phyloP scores from a whole-genome alignment of 1,140 invertebrate species.

The Sitodiplosis mosellana region DNA sequence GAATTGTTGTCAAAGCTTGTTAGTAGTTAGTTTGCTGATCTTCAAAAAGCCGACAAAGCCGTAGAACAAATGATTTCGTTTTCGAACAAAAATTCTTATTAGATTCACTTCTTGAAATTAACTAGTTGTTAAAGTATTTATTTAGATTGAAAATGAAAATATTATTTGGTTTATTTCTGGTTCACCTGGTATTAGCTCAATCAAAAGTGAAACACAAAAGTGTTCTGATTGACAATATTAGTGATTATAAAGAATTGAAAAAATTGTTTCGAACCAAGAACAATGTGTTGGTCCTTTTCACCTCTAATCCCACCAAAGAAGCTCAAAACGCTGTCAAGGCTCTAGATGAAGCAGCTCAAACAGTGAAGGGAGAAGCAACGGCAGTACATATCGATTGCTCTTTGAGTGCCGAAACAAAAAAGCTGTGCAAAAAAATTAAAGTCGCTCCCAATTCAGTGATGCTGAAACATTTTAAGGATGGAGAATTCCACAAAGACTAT shows the following conservation, averaged over 20 bases:
- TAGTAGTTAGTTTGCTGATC: too few relatives aligned
- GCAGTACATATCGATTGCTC: conserved; percentile 46
- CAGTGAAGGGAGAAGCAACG: conserved; percentile 44
- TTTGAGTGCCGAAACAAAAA: conserved; percentile 54
- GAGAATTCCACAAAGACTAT: conserved; percentile 77
- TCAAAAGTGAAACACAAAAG: conserved; percentile 19
- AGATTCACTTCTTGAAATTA: too few relatives aligned
- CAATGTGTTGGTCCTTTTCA: conserved; percentile 60
- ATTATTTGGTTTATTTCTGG: neutral
- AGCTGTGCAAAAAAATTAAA: conserved; percentile 74
- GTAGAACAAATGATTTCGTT: too few relatives aligned
- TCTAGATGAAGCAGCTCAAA: conserved; percentile 44
- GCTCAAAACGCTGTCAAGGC: conserved; percentile 32
- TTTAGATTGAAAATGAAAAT: too few relatives aligned
- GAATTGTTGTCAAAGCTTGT: too few relatives aligned
- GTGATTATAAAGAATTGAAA: conserved; percentile 69
- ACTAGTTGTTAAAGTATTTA: too few relatives aligned
- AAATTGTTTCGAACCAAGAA: conserved; percentile 67
- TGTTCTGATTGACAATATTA: conserved; percentile 37
- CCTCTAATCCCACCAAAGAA: conserved; percentile 30
- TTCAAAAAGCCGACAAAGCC: too few relatives aligned
- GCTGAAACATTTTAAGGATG: conserved; percentile 76
- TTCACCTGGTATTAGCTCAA: neutral
- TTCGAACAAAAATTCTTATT: too few relatives aligned
- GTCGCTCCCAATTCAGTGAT: conserved; percentile 36